A percentile compares a stretch with the other conserved stretches of the same genome.
Conservation (phyloP, 2,113 vertebrate genomes). For the Pionites leucogaster region DNA sequence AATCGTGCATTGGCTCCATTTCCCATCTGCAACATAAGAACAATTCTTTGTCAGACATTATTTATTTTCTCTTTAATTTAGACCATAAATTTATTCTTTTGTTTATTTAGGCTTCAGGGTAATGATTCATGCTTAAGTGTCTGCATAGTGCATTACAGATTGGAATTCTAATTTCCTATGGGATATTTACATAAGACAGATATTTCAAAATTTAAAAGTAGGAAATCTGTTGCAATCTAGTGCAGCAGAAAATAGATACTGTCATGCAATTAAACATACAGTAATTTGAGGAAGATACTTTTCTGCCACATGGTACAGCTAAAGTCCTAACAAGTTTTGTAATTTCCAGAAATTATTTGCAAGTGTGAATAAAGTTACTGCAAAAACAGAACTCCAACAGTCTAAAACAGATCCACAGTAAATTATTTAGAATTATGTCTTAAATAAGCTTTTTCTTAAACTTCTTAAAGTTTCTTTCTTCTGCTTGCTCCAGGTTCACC, state of each 20-base stretch:
- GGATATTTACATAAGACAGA: background rate
- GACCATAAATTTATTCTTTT: background rate
- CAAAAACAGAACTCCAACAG: background rate
- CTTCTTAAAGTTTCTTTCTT: background rate
- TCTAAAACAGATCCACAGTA: background rate
- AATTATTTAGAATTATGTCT: background rate
- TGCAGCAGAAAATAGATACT: background rate
- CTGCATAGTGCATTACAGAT: background rate
- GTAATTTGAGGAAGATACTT: background rate
- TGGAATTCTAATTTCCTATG: background rate
- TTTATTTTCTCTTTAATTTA: constrained; percentile 1
- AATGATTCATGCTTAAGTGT: background rate
- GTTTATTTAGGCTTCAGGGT: background rate
- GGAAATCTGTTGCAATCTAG: background rate
- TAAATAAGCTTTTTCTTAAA: background rate
- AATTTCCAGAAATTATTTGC: background rate
- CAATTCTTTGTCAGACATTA: background rate
- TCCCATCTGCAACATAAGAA: background rate
- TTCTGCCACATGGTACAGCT: background rate
- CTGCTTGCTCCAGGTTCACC: background rate
- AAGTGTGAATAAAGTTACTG: background rate
- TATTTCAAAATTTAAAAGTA: background rate
- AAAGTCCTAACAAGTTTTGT: background rate
- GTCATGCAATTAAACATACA: background rate
- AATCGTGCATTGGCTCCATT: background rate